These are phyloP conservation scores for Hylaea fasciaria DNA, from an alignment of 2,888 invertebrate genomes.

Conservation along the genomic window DNA sequence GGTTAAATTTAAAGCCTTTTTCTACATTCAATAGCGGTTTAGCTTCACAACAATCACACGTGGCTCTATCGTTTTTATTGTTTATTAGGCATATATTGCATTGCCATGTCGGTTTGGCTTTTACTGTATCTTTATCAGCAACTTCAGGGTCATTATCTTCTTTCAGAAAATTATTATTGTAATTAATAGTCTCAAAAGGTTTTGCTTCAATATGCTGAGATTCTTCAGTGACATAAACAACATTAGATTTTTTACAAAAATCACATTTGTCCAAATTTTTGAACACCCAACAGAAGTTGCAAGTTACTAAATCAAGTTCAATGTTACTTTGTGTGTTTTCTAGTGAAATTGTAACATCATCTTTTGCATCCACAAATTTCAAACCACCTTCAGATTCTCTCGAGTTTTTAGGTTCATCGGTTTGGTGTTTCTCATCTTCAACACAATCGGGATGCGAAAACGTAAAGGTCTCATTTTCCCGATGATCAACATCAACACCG, in stretches of 20 bases:
- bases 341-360: not conserved
- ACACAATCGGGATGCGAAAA: constrained; percentile 1
- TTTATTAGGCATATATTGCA: constrained; percentile 59
- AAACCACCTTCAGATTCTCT: constrained; percentile 1
- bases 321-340: not conserved
- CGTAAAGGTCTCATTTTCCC: not conserved
- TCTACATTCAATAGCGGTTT: constrained; percentile 15
- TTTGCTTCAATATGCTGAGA: too few relatives aligned
- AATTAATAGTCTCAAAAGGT: not conserved
- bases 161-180: not conserved
- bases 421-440: not conserved
- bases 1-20: constrained; percentile 1
- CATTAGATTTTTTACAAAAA: constrained; percentile 49
- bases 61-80: constrained; percentile 48
- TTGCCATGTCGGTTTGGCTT: constrained; percentile 49
- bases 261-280: constrained; percentile 50
- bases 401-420: not conserved
- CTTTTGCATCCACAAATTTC: not conserved
- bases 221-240: not conserved
- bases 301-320: not conserved
- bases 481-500: not conserved
- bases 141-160: constrained; percentile 7
- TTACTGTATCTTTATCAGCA: constrained; percentile 3
- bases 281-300: constrained; percentile 59
- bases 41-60: constrained; percentile 62